Base-by-base conservation (phyloP, 1,140 invertebrate genomes). In the Tetraneura akinire region DNA sequence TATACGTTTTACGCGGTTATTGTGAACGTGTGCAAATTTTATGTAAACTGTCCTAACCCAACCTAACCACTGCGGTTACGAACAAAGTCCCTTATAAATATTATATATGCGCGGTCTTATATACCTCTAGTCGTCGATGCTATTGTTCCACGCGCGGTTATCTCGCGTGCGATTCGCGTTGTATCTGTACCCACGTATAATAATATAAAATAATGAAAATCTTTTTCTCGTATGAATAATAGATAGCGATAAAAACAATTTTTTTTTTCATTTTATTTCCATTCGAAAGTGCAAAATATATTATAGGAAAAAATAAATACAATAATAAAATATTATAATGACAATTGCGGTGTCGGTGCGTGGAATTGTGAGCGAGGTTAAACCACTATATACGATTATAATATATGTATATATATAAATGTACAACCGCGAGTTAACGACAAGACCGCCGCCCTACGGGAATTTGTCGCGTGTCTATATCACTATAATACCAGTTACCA, bases 1-100 rank as follows among this genome's bases (percentile, higher is more conserved):
- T n/a, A n/a, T 32, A 8, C 45, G 51, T 71, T 71, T 71, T 71
- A 51, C 45, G 26, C 45, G 21, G 68, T 71, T 21, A 18, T 29
- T 49, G 68, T 71, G 21, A 26, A 11, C 23, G 66, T 13, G 66
- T 16, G 4, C 14, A 62, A 14, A 62, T 62, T 62, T 62, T 1
- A 14, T 47, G n/a, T 45, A 23, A 23, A 26, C 66, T 16, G 3
- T 13, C 23, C 9, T 14, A n/a, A n/a, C 23, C 8, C 29, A 13
- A 62, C 32, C 32, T 37, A 37, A 37, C 32, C 3, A 37, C 47
- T 16, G 10, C 14, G 14, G 51, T 3, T 11, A 0, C 5, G 23
- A 11, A 6, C n/a, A 66, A 45, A 66, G 37, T 45, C n/a, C 3
- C 64, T 14, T 37, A 1, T 42, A 37, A 6, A 23, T 26, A n/a